A percentile compares a stretch with the other conserved stretches of the same genome.
Evolutionary conservation across 2,888 invertebrate species (phyloP).

Genomic region (Ischnura elegans): DNA sequence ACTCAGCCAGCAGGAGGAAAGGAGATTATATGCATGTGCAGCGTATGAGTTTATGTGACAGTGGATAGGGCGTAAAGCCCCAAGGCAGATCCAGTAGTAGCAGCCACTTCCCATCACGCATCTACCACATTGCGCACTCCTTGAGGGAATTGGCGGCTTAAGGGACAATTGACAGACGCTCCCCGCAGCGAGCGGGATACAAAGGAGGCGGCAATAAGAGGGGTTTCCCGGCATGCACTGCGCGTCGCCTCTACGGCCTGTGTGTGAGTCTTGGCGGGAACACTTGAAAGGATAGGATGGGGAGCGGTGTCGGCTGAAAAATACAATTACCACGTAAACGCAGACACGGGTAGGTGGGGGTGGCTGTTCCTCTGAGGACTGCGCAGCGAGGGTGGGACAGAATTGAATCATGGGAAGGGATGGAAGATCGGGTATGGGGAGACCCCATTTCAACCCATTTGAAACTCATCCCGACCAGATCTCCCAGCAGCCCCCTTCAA

Average conservation of each 20-base stretch:
- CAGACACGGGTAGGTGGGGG: too few species aligned
- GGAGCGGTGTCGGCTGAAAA: background rate
- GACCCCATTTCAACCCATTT: background rate
- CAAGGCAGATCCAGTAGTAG: background rate
- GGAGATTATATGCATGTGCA: background rate
- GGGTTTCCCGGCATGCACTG: background rate
- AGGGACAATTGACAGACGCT: constrained; percentile 66
- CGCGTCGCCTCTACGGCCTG: background rate
- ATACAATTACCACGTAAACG: constrained; percentile 42
- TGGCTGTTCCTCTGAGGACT: background rate
- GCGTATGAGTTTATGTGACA: background rate
- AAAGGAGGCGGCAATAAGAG: background rate
- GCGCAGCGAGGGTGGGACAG: background rate
- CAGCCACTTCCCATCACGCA: background rate
- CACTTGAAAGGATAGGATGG: background rate
- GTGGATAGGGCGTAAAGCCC: background rate
- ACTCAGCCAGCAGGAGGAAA: background rate
- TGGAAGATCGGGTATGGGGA: background rate
- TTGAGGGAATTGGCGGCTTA: constrained; percentile 63
- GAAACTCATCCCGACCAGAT: constrained; percentile 14
- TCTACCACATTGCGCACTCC: too few species aligned
- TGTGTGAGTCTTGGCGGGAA: background rate
- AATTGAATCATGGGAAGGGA: background rate
- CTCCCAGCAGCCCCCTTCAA: background rate
- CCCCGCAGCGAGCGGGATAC: constrained; percentile 40